Conservation (phyloP, 2,888 invertebrate genomes). For the Tachystola acroxantha region DNA sequence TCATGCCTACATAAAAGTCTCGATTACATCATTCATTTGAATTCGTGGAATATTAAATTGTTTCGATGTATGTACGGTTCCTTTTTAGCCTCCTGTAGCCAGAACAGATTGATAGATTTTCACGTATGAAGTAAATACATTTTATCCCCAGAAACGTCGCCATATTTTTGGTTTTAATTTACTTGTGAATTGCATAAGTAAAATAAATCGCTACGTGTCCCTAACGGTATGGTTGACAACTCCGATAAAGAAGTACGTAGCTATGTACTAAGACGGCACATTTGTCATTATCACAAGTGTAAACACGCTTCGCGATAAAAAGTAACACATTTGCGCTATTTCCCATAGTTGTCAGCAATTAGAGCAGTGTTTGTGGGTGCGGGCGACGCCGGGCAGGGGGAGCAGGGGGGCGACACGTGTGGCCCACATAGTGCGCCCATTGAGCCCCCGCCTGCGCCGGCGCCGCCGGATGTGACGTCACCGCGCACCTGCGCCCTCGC, state of each 20-base stretch:
- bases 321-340: conserved; percentile 64
- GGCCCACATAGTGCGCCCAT: conserved; percentile 68
- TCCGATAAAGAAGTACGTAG: conserved; percentile 11
- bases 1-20: too few species aligned
- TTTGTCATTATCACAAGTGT: conserved; percentile 54
- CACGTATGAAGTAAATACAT: too few species aligned
- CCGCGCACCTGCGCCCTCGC: conserved; percentile 51
- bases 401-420: conserved; percentile 59
- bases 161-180: conserved; percentile 27
- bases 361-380: conserved; percentile 53
- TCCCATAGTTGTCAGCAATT: conserved; percentile 73
- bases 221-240: conserved; percentile 1
- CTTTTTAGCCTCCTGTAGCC: too few species aligned
- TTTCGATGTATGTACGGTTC: too few species aligned
- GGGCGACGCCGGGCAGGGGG: conserved; percentile 17
- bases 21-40: too few species aligned
- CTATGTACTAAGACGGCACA: conserved; percentile 29
- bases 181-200: conserved; percentile 13
- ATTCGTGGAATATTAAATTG: too few species aligned
- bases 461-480: conserved; percentile 61
- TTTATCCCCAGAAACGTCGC: too few species aligned
- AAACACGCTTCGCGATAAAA: conserved; percentile 57
- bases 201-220: too few species aligned
- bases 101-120: too few species aligned
- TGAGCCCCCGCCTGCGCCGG: conserved; percentile 39